These are phyloP conservation scores for Spongilla lacustris DNA, from an alignment of 37 sponge, comb jelly and placozoan genomes.

Conservation along the genomic window DNA sequence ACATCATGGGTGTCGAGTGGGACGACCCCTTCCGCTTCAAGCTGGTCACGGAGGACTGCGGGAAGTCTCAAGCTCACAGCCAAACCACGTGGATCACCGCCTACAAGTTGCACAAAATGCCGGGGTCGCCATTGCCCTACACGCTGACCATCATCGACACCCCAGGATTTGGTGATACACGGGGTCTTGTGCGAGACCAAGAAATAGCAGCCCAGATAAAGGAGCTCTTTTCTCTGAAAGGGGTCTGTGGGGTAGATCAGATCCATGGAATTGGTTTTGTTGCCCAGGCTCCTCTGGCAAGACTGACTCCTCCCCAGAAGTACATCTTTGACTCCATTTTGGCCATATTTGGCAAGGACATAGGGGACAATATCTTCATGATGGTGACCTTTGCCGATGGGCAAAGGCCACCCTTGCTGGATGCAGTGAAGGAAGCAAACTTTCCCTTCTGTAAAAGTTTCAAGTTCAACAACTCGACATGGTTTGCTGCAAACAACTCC, in stretches of 20 bases:
- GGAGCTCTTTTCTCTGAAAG: slow-evolving; percentile 48
- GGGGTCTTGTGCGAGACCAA: slow-evolving; percentile 58
- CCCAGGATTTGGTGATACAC: slow-evolving; percentile 82
- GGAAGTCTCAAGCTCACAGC: slow-evolving; percentile 36
- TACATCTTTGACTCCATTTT: slow-evolving; percentile 75
- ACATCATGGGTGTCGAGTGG: slow-evolving; percentile 73
- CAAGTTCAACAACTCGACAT: slow-evolving; percentile 79
- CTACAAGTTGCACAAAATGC: slow-evolving; percentile 51
- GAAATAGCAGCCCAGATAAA: slow-evolving; percentile 34
- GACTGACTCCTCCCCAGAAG: slow-evolving; percentile 61
- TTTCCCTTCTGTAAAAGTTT: slow-evolving; percentile 46
- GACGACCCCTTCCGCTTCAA: slow-evolving; percentile 76
- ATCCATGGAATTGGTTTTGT: slow-evolving; percentile 71
- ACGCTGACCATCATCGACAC: slow-evolving; percentile 78
- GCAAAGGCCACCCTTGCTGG: slow-evolving; percentile 53
- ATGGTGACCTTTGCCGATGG: slow-evolving; percentile 88
- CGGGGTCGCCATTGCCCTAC: slow-evolving; percentile 24
- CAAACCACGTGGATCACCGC: slow-evolving; percentile 67
- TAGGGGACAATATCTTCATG: slow-evolving; percentile 56
- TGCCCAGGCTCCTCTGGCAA: slow-evolving; percentile 60
- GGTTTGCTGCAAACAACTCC: slow-evolving; percentile 11
- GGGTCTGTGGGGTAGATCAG: slow-evolving; percentile 49
- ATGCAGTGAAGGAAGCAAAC: slow-evolving; percentile 52
- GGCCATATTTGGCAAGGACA: slow-evolving; percentile 64
- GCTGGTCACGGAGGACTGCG: slow-evolving; percentile 34